phyloP scores from a whole-genome alignment of 2,888 invertebrate genomes.

The Oligia fasciuncula region DNA sequence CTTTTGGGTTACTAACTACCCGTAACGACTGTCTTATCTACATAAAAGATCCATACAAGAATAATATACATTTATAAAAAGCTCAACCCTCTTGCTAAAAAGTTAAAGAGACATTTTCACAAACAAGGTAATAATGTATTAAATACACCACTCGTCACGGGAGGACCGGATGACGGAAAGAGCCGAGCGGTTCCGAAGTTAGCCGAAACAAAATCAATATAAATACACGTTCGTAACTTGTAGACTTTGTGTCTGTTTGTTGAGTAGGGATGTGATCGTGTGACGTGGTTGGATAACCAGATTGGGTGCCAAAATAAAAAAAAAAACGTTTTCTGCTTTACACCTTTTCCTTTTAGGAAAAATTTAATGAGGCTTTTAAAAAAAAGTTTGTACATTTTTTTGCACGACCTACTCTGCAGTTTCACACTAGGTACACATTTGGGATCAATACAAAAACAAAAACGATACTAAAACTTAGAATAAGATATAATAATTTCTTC shows the following conservation, averaged over 20 bases:
- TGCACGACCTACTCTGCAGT: too few species aligned
- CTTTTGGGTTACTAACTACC: neutral
- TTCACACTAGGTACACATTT: neutral
- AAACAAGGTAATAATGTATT: constrained; percentile 36
- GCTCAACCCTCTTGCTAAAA: neutral
- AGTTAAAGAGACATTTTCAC: neutral
- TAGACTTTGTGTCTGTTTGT: constrained; percentile 45
- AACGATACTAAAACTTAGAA: neutral
- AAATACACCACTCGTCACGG: constrained; percentile 41
- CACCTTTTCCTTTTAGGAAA: neutral
- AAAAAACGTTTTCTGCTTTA: neutral
- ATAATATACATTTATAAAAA: neutral
- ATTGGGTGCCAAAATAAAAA: neutral
- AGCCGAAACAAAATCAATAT: constrained; percentile 72
- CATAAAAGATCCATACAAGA: neutral
- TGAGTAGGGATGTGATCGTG: neutral
- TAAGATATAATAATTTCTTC: neutral
- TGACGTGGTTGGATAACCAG: neutral
- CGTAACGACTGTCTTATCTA: neutral
- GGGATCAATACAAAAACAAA: neutral
- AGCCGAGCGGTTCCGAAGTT: constrained; percentile 60
- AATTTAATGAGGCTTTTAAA: neutral
- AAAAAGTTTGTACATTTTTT: neutral
- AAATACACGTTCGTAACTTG: constrained; percentile 52
- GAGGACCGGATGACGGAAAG: constrained; percentile 46